Evolutionary conservation across 2,797 vertebrate genomes (phyloP), one percentile per base, ranked within the genome.

Genomic region (Coendou prehensilis): DNA sequence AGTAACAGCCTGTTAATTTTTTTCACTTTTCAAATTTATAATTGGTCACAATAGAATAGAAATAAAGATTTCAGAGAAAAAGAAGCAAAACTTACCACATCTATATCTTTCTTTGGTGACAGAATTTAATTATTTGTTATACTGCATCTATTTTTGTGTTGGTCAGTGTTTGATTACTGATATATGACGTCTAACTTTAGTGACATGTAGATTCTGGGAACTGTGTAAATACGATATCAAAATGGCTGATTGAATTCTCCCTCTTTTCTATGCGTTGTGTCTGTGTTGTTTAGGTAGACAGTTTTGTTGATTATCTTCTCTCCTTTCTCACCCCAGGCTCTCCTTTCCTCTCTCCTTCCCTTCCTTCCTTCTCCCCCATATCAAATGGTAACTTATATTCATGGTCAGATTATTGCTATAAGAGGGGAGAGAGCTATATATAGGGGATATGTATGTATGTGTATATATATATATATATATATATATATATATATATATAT

Each of bases 21-120:
- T 93, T 71, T 45, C 37, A 71, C 11, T 64, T 50, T 69, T 64
- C n/a, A 67, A 81, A 41, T 52, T 45, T 13, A 5, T 26, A 76
- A 6, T 37, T 50, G 8, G 9, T 22, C 1, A 64, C 22, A 59
- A 80, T 18, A 30, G 4, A 84, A 41, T 11, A 17, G n/a, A 85
- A 71, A 93, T 67, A 80, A 86, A 45, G 56, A 71, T 63, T 91
- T 87, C 5, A 80, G 54, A 63, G 45, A 45, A 63, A 69, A 41
- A 23, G 20, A 6, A 47, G 13, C 9, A 28, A 71, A 64, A 88
- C 33, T 63, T 22, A 18, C 47, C 28, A 0, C 5, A 71, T 83
- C 26, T 64, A 0, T 9, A 17, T 54, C 4, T 88, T 94, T 64
- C 15, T 54, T 63, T 22, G 47, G 28, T 64, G 33, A 52, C 33